Evolutionary conservation across 2,797 vertebrate genomes (phyloP), one percentile per base, ranked within the genome.

Genomic region (Acanthiza pusilla): DNA sequence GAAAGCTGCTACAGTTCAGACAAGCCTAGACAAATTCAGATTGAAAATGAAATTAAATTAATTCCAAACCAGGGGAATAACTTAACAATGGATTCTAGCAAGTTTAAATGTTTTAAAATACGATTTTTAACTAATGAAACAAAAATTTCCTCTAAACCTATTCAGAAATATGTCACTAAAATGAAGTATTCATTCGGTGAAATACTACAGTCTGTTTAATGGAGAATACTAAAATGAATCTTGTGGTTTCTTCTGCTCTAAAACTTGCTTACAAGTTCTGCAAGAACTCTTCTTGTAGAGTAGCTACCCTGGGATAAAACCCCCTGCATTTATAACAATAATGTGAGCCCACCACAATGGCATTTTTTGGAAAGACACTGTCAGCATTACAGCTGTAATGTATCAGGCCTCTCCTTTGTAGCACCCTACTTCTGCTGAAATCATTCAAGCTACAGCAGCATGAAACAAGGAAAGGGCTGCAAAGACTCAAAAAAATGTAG

Each of bases 1-100:
- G 74, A 50, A 88, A 86, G 55, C 60, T 82, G 38, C 67, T 66
- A 61, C 45, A 89, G 85, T 50, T 90, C 40, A 78, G 79, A 73
- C 32, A 81, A 94, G 62, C 34, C 70, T 81, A 79, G 58, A 78
- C 60, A 91, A 92, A 91, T 67, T 73, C 76, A 84, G 47, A 73
- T 22, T 32, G 57, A 91, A 95, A 93, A 94, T 57, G 34, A 86
- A 54, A 88, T 66, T 47, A 72, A 83, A 92, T 79, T 85, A 91
- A 94, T 55, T 89, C 63, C 78, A 82, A 84, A 92, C 10, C 32
- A 86, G 23, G 81, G 63, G 51, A 89, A 54, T 51, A 84, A 78
- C 3, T 84, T 76, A 73, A 74, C 26, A 88, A 71, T 22, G 42
- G 21, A 81, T 60, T 86, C 48, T 70, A 81, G 18, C 21, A 77